Evolutionary conservation across 1,140 invertebrate species (phyloP).

Genomic region (Drosophila tropicalis): DNA sequence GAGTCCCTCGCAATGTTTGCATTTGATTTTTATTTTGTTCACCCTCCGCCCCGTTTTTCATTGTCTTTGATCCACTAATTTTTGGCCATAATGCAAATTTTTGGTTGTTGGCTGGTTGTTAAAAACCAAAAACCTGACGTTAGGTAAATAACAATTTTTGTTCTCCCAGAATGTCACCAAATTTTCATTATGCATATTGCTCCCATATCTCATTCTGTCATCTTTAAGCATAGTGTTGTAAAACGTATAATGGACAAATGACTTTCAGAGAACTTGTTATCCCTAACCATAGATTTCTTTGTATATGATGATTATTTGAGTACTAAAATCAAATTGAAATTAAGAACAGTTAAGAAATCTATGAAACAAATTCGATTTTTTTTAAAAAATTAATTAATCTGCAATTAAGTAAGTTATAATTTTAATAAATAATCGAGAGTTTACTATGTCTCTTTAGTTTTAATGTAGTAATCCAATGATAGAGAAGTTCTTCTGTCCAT

Average conservation of each 20-base stretch:
- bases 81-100: constrained; percentile 39
- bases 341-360: too few relatives aligned
- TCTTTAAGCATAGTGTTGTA: neutral
- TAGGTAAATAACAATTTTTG: constrained; percentile 28
- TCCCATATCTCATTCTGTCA: neutral
- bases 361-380: too few relatives aligned
- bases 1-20: constrained; percentile 21
- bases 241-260: neutral
- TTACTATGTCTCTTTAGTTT: too few relatives aligned
- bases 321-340: too few relatives aligned
- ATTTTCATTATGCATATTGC: constrained; percentile 55
- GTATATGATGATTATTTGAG: too few relatives aligned
- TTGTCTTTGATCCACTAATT: constrained; percentile 47
- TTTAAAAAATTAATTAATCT: too few relatives aligned
- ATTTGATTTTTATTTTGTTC: constrained; percentile 25
- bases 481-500: too few relatives aligned
- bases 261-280: neutral
- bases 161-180: constrained; percentile 6
- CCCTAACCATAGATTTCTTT: too few relatives aligned
- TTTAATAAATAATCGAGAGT: too few relatives aligned
- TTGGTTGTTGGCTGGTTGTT: constrained; percentile 11
- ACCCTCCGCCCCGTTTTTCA: neutral
- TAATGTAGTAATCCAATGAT: too few relatives aligned
- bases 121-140: constrained; percentile 20
- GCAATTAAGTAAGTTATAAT: too few relatives aligned